Evolutionary conservation across 23 tunicate species (phyloP), one percentile per base, ranked within the genome.

Genomic region (Halocynthia aurantium): DNA sequence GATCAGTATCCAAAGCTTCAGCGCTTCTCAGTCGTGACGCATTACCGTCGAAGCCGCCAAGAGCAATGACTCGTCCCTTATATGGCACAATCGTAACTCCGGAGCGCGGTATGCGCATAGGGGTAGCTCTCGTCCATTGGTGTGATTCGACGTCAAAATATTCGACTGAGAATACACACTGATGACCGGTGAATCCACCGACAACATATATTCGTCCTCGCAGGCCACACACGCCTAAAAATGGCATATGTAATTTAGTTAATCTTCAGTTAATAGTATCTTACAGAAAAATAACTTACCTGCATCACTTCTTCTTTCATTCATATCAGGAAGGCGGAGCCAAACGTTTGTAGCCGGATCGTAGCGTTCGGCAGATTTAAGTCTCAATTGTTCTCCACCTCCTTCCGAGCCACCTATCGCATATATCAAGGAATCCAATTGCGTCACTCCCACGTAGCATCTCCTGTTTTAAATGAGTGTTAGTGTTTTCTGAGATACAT

Each of bases 1-100:
- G 49, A 8, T 77, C 76, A 18, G 56, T 40, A 77, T 77, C 81
- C 54, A 18, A 77, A 63, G 61, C 61, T 77, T 77, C 81, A 0
- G 64, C 81, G 22, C 63, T 77, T 17, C 7, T 62, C n/a, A 77
- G 53, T 64, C 81, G 44, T 8, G 55, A 50, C 17, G 81, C 31
- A n/a, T 62, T 21, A 22, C 97, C 97, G 63, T 91, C 97, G 61
- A 80, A 91, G 13, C 97, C 97, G 0, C 97, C 97, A 15, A 91
- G 76, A 51, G 87, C 97, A 49, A 91, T 77, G 13, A 91, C 55
- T 1, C 77, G 67, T 8, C 70, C 86, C 18, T 68, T 66, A 65
- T 91, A 91, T 6, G 97, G 77, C 17, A 81, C 87, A n/a, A 84
- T 84, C 5, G 80, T 78, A 17, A 91, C 87, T 21, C 97, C 97